phyloP scores from a whole-genome alignment of 2,888 invertebrate genomes.

The Caenorhabditis auriculariae region DNA sequence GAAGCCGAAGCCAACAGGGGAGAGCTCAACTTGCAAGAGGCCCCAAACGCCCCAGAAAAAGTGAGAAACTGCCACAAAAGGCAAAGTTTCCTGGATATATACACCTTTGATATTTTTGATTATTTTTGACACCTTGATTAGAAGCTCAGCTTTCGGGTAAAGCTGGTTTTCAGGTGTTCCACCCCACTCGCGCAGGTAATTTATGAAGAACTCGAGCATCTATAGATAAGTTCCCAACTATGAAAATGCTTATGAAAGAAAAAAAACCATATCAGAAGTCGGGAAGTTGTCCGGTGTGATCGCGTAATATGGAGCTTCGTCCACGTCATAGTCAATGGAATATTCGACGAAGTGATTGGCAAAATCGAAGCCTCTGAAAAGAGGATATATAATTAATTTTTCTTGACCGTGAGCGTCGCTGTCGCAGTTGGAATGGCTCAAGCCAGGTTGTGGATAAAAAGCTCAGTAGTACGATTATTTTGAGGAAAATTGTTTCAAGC shows the following conservation, averaged over 20 bases:
- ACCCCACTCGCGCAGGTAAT: slow-evolving; percentile 41
- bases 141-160: slow-evolving; percentile 30
- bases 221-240: slow-evolving; percentile 6
- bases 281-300: slow-evolving; percentile 65
- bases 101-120: slow-evolving; percentile 64
- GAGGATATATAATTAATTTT: too few species aligned
- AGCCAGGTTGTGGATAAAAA: too few species aligned
- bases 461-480: too few species aligned
- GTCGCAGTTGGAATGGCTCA: too few species aligned
- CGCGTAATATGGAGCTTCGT: slow-evolving; percentile 77
- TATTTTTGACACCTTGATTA: slow-evolving; percentile 32
- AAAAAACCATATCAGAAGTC: slow-evolving; percentile 22
- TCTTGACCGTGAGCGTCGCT: too few species aligned
- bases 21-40: slow-evolving; percentile 60
- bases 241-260: background rate
- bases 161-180: slow-evolving; percentile 36
- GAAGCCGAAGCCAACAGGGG: slow-evolving; percentile 62
- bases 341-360: slow-evolving; percentile 91
- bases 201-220: slow-evolving; percentile 49
- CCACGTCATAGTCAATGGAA: slow-evolving; percentile 83
- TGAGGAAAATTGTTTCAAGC: too few species aligned
- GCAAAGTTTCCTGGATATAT: slow-evolving; percentile 75
- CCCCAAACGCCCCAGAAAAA: slow-evolving; percentile 92
- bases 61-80: slow-evolving; percentile 84
- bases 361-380: slow-evolving; percentile 80